Conservation (phyloP, 2,113 vertebrate species). For the Nettapus auritus region DNA sequence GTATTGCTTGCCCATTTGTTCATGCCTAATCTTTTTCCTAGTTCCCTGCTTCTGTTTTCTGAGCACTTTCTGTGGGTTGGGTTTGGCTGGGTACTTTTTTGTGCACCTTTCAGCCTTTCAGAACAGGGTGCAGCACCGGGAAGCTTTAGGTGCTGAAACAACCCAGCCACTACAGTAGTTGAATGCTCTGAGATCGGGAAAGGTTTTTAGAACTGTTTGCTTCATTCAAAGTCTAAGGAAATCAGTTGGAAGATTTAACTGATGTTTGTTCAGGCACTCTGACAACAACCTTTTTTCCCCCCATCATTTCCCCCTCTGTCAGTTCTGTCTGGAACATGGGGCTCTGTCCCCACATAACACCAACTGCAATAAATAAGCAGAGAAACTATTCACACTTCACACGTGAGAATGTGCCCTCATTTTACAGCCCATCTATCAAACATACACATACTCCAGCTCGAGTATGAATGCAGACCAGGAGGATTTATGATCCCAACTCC, state of each 20-base stretch:
- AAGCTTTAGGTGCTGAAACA: neutral
- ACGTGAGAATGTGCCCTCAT: conserved; percentile 50
- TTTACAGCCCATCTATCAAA: conserved; percentile 66
- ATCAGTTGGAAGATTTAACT: neutral
- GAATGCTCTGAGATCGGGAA: neutral
- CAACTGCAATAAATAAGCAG: conserved; percentile 30
- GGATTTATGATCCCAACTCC: conserved; percentile 49
- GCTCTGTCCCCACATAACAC: neutral
- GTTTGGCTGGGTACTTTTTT: neutral
- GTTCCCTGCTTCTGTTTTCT: neutral
- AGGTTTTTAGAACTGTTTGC: neutral
- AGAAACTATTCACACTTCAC: conserved; percentile 52
- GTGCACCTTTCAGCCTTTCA: neutral
- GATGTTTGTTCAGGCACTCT: neutral
- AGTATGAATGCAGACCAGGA: neutral
- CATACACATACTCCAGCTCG: neutral
- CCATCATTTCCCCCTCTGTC: neutral
- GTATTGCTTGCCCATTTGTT: neutral
- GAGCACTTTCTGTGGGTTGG: neutral
- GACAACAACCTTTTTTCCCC: neutral
- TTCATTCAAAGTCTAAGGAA: neutral
- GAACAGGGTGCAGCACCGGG: neutral
- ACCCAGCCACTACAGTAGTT: neutral
- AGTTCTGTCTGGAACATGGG: neutral
- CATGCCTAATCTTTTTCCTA: neutral